Conservation (phyloP, 2,888 invertebrate species). For the Oscheius sp. region DNA sequence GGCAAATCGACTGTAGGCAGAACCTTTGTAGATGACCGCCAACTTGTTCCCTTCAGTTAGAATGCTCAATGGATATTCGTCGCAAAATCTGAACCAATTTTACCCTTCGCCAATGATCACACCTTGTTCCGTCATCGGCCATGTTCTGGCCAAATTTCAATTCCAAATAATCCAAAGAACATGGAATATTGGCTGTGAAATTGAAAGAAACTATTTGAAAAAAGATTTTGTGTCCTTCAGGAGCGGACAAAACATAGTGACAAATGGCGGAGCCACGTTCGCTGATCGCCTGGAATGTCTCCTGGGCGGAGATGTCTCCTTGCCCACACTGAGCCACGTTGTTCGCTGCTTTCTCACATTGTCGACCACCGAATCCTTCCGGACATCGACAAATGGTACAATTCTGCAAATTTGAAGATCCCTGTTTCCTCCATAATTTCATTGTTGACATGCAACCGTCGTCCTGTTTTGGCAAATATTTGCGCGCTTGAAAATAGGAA, state of each 20-base stretch:
- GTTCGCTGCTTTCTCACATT: constrained; percentile 40
- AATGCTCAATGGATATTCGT: background rate
- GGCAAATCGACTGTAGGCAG: background rate
- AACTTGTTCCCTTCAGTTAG: constrained; percentile 44
- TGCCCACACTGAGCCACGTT: constrained; percentile 48
- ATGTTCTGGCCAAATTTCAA: constrained; percentile 63
- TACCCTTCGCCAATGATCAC: constrained; percentile 41
- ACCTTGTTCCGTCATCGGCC: constrained; percentile 57
- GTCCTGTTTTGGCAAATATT: too few species aligned
- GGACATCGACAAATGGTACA: constrained; percentile 65
- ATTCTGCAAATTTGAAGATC: constrained; percentile 27
- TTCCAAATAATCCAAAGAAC: constrained; percentile 56
- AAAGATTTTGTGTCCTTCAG: constrained; percentile 53
- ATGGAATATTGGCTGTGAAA: constrained; percentile 45
- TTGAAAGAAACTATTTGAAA: constrained; percentile 52
- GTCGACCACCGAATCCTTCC: constrained; percentile 56
- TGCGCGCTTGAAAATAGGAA: too few species aligned
- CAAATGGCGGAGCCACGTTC: constrained; percentile 54
- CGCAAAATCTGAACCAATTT: constrained; percentile 19
- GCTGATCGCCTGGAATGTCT: constrained; percentile 44
- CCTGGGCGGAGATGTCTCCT: constrained; percentile 50
- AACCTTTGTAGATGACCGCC: constrained; percentile 54
- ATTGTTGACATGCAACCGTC: too few species aligned
- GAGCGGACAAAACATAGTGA: constrained; percentile 57
- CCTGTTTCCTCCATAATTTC: too few species aligned